These are phyloP conservation scores for Ochropleura plecta DNA, from an alignment of 2,888 invertebrate species.

Conservation along the genomic window DNA sequence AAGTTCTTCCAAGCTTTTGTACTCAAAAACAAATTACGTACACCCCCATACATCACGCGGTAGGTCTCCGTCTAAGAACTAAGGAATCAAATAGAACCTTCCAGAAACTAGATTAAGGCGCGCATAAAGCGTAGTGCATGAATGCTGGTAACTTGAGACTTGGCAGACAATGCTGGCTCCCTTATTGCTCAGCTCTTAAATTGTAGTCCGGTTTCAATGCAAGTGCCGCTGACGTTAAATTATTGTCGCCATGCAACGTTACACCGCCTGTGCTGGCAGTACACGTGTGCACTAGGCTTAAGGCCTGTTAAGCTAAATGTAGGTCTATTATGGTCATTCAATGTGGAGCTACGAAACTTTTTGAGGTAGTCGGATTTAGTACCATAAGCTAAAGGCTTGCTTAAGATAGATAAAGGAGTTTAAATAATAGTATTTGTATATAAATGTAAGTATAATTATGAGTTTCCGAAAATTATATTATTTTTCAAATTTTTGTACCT, in stretches of 20 bases:
- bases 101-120: constrained; percentile 78
- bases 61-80: constrained; percentile 66
- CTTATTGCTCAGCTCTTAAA: constrained; percentile 90
- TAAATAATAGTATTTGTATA: too few species aligned
- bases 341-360: constrained; percentile 49
- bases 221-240: constrained; percentile 89
- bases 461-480: too few species aligned
- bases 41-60: constrained; percentile 70
- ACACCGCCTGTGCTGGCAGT: constrained; percentile 79
- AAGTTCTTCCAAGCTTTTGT: constrained; percentile 43
- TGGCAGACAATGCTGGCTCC: constrained; percentile 86
- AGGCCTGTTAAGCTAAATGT: constrained; percentile 74
- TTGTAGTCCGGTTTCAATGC: constrained; percentile 89
- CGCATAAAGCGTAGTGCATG: constrained; percentile 80
- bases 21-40: constrained; percentile 48
- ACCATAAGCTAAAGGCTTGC: constrained; percentile 13
- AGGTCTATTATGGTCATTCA: constrained; percentile 73
- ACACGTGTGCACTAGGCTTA: constrained; percentile 86
- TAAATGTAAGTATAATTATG: too few species aligned
- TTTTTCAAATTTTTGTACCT: too few species aligned
- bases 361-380: constrained; percentile 17
- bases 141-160: constrained; percentile 87
- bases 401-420: too few species aligned
- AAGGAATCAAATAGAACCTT: constrained; percentile 68
- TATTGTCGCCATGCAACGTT: constrained; percentile 87